Evolutionary conservation across 2,888 invertebrate species (phyloP).

Genomic region (Miltochrista miniata): DNA sequence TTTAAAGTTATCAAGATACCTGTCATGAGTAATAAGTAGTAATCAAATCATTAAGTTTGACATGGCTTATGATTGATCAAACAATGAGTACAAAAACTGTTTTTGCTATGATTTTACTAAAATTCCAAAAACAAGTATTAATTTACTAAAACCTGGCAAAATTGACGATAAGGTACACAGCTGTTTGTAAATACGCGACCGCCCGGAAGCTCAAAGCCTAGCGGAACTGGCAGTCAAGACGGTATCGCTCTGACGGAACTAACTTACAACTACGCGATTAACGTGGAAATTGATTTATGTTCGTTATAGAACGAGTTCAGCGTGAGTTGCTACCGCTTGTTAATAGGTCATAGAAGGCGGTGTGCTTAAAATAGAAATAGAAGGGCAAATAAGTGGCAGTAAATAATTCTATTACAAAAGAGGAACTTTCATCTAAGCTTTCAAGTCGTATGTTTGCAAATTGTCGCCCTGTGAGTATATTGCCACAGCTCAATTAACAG

Average conservation of each 20-base stretch:
- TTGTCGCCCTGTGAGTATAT: too few relatives aligned
- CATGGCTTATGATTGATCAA: too few relatives aligned
- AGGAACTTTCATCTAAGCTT: too few relatives aligned
- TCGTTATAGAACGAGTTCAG: constrained; percentile 27
- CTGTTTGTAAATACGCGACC: constrained; percentile 18
- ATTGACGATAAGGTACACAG: background rate
- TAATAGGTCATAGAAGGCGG: background rate
- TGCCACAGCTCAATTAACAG: too few relatives aligned
- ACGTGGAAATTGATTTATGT: constrained; percentile 53
- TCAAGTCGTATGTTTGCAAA: too few relatives aligned
- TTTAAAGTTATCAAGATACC: too few relatives aligned
- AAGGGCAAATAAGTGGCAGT: too few relatives aligned
- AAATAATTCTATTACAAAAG: too few relatives aligned
- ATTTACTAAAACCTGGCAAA: background rate
- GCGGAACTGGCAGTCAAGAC: constrained; percentile 52
- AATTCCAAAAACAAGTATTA: background rate
- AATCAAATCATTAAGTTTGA: too few relatives aligned
- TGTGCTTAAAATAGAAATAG: background rate
- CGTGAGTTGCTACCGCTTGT: constrained; percentile 13
- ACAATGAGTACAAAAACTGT: too few relatives aligned
- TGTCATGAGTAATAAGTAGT: too few relatives aligned
- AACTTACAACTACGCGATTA: constrained; percentile 48
- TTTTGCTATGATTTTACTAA: too few relatives aligned
- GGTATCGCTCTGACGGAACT: constrained; percentile 48
- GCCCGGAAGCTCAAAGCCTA: constrained; percentile 31